phyloP scores from a whole-genome alignment of 2,797 vertebrate genomes.

The Cheirogaleus major region DNA sequence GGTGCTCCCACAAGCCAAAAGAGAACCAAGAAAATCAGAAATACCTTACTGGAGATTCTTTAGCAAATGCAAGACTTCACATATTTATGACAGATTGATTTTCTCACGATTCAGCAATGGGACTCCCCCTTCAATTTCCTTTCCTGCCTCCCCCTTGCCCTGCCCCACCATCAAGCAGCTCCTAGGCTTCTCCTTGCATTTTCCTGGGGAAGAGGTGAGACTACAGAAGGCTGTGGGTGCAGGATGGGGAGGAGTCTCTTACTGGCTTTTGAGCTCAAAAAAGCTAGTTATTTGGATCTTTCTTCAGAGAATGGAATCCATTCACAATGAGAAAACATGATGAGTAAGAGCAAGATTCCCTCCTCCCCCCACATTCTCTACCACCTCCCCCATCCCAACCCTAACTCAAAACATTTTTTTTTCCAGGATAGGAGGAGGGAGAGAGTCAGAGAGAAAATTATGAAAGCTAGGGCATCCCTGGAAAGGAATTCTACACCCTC shows the following conservation, averaged over 20 bases:
- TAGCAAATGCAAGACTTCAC: neutral
- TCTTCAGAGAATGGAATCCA: neutral
- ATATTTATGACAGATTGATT: neutral
- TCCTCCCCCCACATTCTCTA: neutral
- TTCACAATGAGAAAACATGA: neutral
- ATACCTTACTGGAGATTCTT: neutral
- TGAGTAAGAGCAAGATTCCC: neutral
- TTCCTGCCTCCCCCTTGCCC: neutral
- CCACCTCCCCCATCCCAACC: neutral
- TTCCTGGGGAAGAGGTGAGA: neutral
- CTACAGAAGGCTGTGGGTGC: neutral
- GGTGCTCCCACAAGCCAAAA: neutral
- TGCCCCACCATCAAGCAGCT: neutral
- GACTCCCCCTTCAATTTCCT: neutral
- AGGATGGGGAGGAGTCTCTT: neutral
- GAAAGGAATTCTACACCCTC: neutral
- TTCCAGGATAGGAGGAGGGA: neutral
- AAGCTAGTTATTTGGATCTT: neutral
- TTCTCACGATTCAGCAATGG: neutral
- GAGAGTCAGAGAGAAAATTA: neutral
- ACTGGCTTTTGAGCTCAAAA: neutral
- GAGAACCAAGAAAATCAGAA: neutral
- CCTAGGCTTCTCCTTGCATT: neutral
- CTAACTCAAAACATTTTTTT: neutral
- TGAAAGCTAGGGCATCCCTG: neutral